Evolutionary conservation across 2,888 invertebrate species (phyloP).

Genomic region (Cephus sareptanus): DNA sequence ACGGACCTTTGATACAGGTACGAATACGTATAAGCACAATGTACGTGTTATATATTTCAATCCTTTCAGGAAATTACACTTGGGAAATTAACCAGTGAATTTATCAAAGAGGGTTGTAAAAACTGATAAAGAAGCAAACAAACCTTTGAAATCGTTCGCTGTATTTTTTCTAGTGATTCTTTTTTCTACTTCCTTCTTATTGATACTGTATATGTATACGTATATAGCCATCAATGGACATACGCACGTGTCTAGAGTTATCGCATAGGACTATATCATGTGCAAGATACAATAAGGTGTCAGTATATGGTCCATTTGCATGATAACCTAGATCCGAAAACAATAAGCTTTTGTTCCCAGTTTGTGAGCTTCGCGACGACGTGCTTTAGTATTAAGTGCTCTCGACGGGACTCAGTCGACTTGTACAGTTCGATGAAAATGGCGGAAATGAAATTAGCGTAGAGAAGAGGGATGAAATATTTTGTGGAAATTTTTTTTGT

Average conservation of each 20-base stretch:
- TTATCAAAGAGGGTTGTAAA: neutral
- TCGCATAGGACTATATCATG: neutral
- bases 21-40: too few species aligned
- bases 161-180: neutral
- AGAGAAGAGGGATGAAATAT: conserved; percentile 9
- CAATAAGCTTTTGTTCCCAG: conserved; percentile 46
- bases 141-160: neutral
- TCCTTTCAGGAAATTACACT: neutral
- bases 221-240: neutral
- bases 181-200: neutral
- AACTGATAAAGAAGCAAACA: neutral
- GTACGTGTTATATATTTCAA: too few species aligned
- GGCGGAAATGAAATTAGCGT: conserved; percentile 18
- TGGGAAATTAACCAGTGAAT: conserved; percentile 22
- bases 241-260: neutral
- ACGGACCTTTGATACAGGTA: neutral
- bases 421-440: conserved; percentile 14
- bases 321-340: conserved; percentile 50
- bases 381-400: neutral
- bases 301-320: conserved; percentile 39
- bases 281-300: conserved; percentile 26
- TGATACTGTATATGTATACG: neutral
- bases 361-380: conserved; percentile 22
- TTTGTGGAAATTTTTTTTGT: neutral
- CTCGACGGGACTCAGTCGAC: conserved; percentile 14